Percentiles rank a stretch among this genome's conserved stretches.
Conservation (phyloP, 2,888 invertebrate genomes). For the Iphiclides podalirius region DNA sequence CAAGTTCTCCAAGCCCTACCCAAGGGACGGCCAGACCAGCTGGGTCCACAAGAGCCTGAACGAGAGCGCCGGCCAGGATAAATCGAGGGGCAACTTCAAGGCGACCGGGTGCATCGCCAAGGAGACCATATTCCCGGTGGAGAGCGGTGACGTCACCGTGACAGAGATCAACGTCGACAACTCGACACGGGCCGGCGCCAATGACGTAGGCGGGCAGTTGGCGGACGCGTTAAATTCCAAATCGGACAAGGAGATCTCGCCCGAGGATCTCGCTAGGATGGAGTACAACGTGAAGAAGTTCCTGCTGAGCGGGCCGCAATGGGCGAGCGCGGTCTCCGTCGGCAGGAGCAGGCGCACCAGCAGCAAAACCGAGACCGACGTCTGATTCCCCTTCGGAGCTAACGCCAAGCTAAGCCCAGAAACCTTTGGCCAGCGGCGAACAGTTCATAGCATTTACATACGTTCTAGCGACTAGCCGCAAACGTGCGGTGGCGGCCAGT, state of each 20-base stretch:
- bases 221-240: constrained; percentile 51
- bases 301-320: constrained; percentile 80
- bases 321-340: constrained; percentile 52
- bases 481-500: too few species aligned
- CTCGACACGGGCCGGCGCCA: constrained; percentile 36
- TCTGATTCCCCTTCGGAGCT: constrained; percentile 52
- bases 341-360: constrained; percentile 70
- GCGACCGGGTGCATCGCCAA: constrained; percentile 53
- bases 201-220: constrained; percentile 32
- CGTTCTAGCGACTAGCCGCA: too few species aligned
- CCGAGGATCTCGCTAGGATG: constrained; percentile 85
- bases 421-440: too few species aligned
- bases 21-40: constrained; percentile 50
- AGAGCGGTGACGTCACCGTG: constrained; percentile 58
- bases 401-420: too few species aligned
- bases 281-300: constrained; percentile 89
- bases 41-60: constrained; percentile 51
- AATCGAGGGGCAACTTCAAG: constrained; percentile 42
- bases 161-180: constrained; percentile 60
- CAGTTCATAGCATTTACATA: too few species aligned
- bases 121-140: constrained; percentile 70
- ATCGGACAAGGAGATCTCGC: constrained; percentile 62
- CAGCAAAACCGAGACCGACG: constrained; percentile 80
- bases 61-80: constrained; percentile 39
- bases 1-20: constrained; percentile 62